Evolutionary conservation across 2,113 vertebrate species (phyloP).

Genomic region (Cromileptes altivelis): DNA sequence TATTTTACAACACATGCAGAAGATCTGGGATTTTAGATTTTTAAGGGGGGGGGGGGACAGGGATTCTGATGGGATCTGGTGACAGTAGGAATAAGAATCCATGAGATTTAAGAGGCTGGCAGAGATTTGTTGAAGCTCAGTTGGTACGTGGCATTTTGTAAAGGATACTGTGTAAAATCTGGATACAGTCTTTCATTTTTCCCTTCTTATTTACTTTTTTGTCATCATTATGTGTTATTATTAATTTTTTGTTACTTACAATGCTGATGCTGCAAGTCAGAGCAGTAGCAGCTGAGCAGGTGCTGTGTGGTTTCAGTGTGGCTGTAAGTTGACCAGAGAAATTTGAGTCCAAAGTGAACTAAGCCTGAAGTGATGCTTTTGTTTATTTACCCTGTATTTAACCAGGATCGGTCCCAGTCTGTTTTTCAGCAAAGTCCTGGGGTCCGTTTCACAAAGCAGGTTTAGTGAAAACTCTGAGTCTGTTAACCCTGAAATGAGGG

Average conservation of each 20-base stretch:
- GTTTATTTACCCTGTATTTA: too few species aligned
- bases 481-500: too few species aligned
- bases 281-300: not conserved
- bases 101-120: slow-evolving; percentile 32
- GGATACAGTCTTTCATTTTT: not conserved
- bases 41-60: not conserved
- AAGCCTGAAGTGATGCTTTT: not conserved
- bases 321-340: not conserved
- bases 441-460: too few species aligned
- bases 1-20: slow-evolving; percentile 31
- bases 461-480: too few species aligned
- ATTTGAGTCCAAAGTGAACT: not conserved
- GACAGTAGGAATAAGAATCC: slow-evolving; percentile 42
- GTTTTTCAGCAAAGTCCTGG: not conserved
- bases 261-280: not conserved
- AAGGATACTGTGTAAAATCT: slow-evolving; percentile 2
- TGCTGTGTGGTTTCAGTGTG: not conserved
- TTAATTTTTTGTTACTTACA: too few species aligned
- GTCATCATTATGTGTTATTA: not conserved
- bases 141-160: slow-evolving; percentile 28
- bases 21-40: slow-evolving; percentile 15
- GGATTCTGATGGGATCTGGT: slow-evolving; percentile 14
- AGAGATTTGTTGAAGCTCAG: not conserved
- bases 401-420: too few species aligned
- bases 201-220: not conserved